Conservation (phyloP, 2,113 vertebrate species). For the Danio rerio region DNA sequence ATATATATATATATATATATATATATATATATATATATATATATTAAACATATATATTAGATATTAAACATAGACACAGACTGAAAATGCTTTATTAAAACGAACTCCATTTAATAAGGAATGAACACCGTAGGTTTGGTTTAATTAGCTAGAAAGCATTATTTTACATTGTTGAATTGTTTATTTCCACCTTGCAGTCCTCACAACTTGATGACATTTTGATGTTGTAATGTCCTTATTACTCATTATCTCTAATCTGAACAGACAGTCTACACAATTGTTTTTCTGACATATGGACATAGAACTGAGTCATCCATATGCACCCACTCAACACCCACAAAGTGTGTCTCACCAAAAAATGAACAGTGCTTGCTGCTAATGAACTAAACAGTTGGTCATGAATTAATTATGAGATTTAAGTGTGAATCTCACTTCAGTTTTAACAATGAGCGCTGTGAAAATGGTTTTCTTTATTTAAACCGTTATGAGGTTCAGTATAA, state of each 20-base stretch:
- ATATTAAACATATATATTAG: no score
- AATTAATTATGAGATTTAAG: constrained; percentile 34
- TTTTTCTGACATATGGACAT: constrained; percentile 24
- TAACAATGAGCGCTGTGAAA: neutral
- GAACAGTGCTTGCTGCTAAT: constrained; percentile 39
- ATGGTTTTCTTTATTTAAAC: neutral
- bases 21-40: no score
- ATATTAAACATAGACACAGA: no score
- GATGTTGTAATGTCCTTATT: neutral
- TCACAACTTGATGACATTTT: neutral
- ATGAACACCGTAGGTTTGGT: no score
- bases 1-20: no score
- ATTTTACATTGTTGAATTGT: no score
- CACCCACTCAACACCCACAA: constrained; percentile 41
- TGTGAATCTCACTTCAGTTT: constrained; percentile 14
- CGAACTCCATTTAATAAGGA: no score
- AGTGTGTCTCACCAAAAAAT: constrained; percentile 38
- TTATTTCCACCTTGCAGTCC: no score
- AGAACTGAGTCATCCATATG: constrained; percentile 23
- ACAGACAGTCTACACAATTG: neutral
- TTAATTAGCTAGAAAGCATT: no score
- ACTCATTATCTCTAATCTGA: neutral
- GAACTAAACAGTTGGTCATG: constrained; percentile 23
- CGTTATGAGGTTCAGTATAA: neutral
- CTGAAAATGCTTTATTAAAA: no score